Conservation (phyloP, 2,888 invertebrate species). For the Gari tellinella region DNA sequence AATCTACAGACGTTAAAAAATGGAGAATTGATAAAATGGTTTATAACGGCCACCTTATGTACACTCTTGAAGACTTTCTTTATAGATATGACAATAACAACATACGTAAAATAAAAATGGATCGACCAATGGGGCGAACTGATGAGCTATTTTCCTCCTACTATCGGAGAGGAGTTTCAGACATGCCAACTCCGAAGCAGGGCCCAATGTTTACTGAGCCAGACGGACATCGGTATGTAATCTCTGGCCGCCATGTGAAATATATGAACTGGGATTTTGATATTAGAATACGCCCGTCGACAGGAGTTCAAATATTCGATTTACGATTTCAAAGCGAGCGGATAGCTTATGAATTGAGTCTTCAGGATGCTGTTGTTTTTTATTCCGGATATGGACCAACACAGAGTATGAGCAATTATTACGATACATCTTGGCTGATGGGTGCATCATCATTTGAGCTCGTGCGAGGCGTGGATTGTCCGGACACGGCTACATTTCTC, state of each 20-base stretch:
- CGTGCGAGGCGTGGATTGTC: slow-evolving; percentile 80
- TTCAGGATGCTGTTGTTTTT: slow-evolving; percentile 76
- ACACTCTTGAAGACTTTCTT: slow-evolving; percentile 66
- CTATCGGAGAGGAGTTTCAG: slow-evolving; percentile 61
- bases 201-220: slow-evolving; percentile 77
- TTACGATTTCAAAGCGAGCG: slow-evolving; percentile 77
- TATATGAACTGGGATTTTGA: slow-evolving; percentile 81
- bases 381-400: slow-evolving; percentile 76
- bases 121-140: slow-evolving; percentile 38
- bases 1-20: slow-evolving; percentile 59
- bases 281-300: slow-evolving; percentile 70
- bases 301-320: slow-evolving; percentile 75
- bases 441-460: slow-evolving; percentile 76
- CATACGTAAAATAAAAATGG: slow-evolving; percentile 37
- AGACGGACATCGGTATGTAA: slow-evolving; percentile 73
- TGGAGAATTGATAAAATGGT: slow-evolving; percentile 73
- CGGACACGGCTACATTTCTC: slow-evolving; percentile 75
- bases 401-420: slow-evolving; percentile 66
- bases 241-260: slow-evolving; percentile 73
- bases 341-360: slow-evolving; percentile 78
- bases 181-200: slow-evolving; percentile 61
- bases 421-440: slow-evolving; percentile 73
- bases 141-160: slow-evolving; percentile 70
- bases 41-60: slow-evolving; percentile 75
- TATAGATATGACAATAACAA: slow-evolving; percentile 51